Base-by-base conservation (phyloP, 2,113 vertebrate species). In the Eretmochelys imbricata region DNA sequence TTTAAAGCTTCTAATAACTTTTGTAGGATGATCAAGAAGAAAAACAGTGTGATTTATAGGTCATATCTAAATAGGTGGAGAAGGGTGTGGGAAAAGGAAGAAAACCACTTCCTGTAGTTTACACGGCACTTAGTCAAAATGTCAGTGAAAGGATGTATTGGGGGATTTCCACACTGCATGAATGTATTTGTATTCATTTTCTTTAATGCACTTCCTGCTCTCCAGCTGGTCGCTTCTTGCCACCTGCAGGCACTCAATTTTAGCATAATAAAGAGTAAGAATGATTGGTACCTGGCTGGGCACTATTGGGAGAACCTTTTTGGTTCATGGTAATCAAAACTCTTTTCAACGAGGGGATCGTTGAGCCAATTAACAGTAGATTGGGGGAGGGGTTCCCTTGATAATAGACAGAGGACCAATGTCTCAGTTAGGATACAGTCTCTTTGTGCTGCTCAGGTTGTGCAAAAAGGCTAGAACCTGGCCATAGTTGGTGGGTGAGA, bases 1-100 rank as follows among this genome's bases (percentile, higher is more conserved):
- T 38, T 53, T 84, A 22, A 95, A 94, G 49, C 49, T 38, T 78
- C 48, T 88, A 53, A 83, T 54, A 78, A 62, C 29, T 95, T 95
- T 75, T 25, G 24, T 0, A 1, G 19, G 88, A 89, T 51, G 22
- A 87, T 95, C 27, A 72, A 90, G 79, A 94, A 85, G 19, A 46
- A 59, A 59, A 94, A 85, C 51, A 80, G 82, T 88, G 12, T 65
- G n/a, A 29, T 29, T 91, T 95, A 59, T 0, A 51, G 24, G 24
- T 38, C 65, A 38, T 93, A 8, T n/a, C 1, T 59, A 84, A 24
- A 7, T 80, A 50, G 42, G 53, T 87, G 38, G 49, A 57, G 89
- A 17, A 85, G 31, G 16, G 49, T 78, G 20, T 53, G 51, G 50
- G 46, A 25, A 72, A 8, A 80, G 49, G 50, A 87, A 89, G 50